Percentiles rank a stretch among this genome's conserved stretches.
Conservation (phyloP, 2,797 vertebrate species). For the Artibeus jamaicensis region DNA sequence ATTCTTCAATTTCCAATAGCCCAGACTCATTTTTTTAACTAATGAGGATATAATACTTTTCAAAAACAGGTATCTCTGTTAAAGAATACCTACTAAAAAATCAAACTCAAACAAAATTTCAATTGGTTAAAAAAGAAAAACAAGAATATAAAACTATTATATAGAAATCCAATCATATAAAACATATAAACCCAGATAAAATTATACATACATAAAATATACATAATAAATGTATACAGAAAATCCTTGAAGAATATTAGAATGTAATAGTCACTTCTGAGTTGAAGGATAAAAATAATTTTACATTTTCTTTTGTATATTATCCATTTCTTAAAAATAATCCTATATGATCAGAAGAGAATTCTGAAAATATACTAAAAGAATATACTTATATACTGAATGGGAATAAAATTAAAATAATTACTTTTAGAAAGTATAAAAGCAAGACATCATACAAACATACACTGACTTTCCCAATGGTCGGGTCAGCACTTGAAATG, state of each 20-base stretch:
- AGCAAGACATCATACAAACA: neutral
- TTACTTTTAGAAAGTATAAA: neutral
- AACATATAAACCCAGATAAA: neutral
- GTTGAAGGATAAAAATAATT: neutral
- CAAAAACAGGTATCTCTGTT: neutral
- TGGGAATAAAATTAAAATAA: neutral
- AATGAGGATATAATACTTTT: neutral
- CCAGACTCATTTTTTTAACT: neutral
- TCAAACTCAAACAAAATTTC: neutral
- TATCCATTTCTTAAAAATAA: neutral
- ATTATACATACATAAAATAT: neutral
- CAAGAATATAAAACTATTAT: neutral
- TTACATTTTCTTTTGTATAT: neutral
- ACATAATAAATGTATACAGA: neutral
- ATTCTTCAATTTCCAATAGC: constrained; percentile 21
- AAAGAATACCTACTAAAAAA: constrained; percentile 7
- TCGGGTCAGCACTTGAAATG: neutral
- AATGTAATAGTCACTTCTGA: neutral
- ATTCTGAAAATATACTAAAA: neutral
- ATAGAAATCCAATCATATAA: neutral
- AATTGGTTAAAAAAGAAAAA: neutral
- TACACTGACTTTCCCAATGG: neutral
- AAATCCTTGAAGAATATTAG: neutral
- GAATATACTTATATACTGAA: neutral
- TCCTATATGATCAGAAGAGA: neutral